A percentile compares a stretch with the other conserved stretches of the same genome.
Conservation (phyloP, 2,797 vertebrate genomes). For the Coracias cyanogaster region DNA sequence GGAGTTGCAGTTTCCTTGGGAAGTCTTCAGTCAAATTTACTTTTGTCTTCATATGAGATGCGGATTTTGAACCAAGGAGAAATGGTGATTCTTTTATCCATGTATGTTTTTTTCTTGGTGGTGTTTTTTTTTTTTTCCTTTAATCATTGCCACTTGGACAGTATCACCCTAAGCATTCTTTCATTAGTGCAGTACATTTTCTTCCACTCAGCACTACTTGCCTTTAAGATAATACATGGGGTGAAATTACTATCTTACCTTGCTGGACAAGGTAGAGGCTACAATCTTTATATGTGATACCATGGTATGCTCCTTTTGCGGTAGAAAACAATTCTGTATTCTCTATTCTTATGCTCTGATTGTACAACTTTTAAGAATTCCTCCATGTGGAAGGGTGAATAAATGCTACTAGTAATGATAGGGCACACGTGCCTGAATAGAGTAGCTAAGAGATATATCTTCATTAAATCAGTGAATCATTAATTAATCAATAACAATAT, state of each 20-base stretch:
- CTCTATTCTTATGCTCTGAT: background rate
- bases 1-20: background rate
- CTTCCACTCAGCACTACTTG: background rate
- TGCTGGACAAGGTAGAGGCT: background rate
- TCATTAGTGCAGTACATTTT: background rate
- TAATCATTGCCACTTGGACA: background rate
- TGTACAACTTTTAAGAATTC: background rate
- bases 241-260: background rate
- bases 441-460: background rate
- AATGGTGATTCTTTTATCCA: background rate
- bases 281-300: background rate
- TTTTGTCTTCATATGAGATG: background rate
- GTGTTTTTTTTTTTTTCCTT: background rate
- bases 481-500: background rate
- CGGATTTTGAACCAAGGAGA: background rate
- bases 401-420: background rate
- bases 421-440: background rate
- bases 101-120: background rate
- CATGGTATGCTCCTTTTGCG: background rate
- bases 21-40: background rate
- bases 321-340: background rate
- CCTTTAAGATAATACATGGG: background rate
- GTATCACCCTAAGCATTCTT: background rate
- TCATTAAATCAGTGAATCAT: background rate
- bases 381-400: background rate